A percentile compares a stretch with the other conserved stretches of the same genome.
phyloP scores from a whole-genome alignment of 2,113 vertebrate species.

The Pseudonaja textilis region DNA sequence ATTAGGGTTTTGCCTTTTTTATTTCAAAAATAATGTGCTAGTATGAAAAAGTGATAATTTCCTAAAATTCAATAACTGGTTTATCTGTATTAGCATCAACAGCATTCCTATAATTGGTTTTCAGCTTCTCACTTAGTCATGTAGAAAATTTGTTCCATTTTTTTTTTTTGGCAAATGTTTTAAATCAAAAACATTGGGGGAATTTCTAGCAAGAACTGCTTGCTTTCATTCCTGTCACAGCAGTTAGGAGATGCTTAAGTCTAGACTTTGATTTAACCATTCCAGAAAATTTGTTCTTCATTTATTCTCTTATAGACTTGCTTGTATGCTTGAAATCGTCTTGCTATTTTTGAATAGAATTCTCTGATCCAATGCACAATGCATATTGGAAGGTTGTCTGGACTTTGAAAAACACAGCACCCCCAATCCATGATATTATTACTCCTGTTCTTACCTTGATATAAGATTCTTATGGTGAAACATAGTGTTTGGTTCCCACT shows the following conservation, averaged over 20 bases:
- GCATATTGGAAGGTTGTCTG: not conserved
- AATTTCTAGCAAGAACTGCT: not conserved
- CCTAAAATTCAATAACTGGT: not conserved
- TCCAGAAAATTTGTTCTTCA: not conserved
- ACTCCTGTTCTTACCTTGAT: not conserved
- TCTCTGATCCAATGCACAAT: not conserved
- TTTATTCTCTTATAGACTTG: not conserved
- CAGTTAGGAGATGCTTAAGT: not conserved
- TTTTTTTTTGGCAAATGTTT: not conserved
- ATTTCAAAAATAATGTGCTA: not conserved
- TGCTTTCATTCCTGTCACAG: not conserved
- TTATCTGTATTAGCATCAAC: not conserved
- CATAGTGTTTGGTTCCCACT: not conserved
- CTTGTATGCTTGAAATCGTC: not conserved
- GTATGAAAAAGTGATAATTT: not conserved
- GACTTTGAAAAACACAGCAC: not conserved
- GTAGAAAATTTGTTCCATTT: not conserved
- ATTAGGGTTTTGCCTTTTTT: not conserved
- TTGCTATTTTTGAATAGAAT: not conserved
- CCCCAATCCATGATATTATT: not conserved
- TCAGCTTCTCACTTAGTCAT: not conserved
- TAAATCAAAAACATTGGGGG: not conserved
- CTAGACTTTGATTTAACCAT: not conserved
- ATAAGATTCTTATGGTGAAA: not conserved
- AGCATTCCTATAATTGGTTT: not conserved